Conservation (phyloP, 2,797 vertebrate species). For the Chaetophractus vellerosus region DNA sequence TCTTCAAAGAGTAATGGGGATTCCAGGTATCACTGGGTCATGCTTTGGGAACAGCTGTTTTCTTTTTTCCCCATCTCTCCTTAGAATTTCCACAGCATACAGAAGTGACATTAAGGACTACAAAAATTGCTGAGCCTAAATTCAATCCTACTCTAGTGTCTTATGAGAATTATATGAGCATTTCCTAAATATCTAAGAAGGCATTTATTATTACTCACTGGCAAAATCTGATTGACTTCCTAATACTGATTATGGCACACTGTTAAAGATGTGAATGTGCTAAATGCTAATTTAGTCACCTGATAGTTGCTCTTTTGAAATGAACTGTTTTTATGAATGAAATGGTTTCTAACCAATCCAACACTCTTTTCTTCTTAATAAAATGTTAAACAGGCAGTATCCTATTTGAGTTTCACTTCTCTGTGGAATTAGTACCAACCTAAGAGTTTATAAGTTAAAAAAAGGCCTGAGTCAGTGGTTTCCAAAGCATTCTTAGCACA, state of each 20-base stretch:
- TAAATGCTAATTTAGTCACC: neutral
- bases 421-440: neutral
- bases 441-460: neutral
- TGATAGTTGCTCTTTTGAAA: neutral
- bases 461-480: neutral
- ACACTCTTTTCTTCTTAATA: neutral
- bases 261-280: neutral
- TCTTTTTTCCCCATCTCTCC: neutral
- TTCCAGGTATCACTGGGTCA: neutral
- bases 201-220: neutral
- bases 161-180: neutral
- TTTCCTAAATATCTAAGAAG: neutral
- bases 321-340: neutral
- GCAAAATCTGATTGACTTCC: neutral
- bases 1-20: neutral
- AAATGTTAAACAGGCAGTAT: neutral
- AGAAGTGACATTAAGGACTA: neutral
- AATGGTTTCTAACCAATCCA: neutral
- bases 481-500: neutral
- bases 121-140: neutral
- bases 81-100: constrained; percentile 5
- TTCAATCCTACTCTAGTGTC: neutral
- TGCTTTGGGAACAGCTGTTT: neutral
- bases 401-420: neutral
- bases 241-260: neutral